Conservation (phyloP, 2,797 vertebrate genomes). For the Oryzias dopingdopingensis region DNA sequence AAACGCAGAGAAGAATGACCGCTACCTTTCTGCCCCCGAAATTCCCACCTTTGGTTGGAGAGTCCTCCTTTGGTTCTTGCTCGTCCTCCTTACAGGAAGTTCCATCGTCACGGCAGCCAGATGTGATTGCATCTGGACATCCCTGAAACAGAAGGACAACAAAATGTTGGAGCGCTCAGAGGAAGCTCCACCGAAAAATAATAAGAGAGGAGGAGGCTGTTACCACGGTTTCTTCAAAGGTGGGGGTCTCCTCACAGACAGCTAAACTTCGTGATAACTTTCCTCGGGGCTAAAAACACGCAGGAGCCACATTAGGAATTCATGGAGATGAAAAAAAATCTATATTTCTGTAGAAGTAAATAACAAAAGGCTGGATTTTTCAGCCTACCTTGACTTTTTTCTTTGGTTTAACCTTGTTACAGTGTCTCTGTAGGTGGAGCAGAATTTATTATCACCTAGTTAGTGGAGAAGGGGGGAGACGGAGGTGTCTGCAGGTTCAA, state of each 20-base stretch:
- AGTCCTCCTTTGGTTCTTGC: slow-evolving; percentile 81
- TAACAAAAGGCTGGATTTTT: slow-evolving; percentile 50
- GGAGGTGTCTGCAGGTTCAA: slow-evolving; percentile 3
- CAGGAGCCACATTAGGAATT: slow-evolving; percentile 46
- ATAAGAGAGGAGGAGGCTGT: slow-evolving; percentile 3
- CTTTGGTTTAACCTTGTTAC: slow-evolving; percentile 85
- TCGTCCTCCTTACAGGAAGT: slow-evolving; percentile 83
- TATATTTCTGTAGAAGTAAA: slow-evolving; percentile 44
- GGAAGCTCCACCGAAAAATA: no score
- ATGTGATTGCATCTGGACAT: slow-evolving; percentile 78
- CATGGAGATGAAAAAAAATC: slow-evolving; percentile 38
- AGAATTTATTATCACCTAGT: slow-evolving; percentile 42
- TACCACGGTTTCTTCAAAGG: slow-evolving; percentile 83
- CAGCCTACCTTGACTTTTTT: slow-evolving; percentile 88
- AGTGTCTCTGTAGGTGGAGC: slow-evolving; percentile 71
- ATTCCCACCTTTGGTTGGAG: slow-evolving; percentile 87
- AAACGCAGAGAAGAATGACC: slow-evolving; percentile 38
- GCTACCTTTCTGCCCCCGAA: slow-evolving; percentile 23
- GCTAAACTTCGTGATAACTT: slow-evolving; percentile 89
- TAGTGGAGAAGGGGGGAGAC: not conserved
- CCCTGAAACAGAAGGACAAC: slow-evolving; percentile 69
- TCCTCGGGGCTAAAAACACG: slow-evolving; percentile 83
- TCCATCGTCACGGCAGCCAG: slow-evolving; percentile 83
- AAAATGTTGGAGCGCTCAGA: not conserved
- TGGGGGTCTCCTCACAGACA: slow-evolving; percentile 86